Evolutionary conservation across 2,888 invertebrate genomes (phyloP), one percentile per base, ranked within the genome.

Genomic region (Venusia cambrica): DNA sequence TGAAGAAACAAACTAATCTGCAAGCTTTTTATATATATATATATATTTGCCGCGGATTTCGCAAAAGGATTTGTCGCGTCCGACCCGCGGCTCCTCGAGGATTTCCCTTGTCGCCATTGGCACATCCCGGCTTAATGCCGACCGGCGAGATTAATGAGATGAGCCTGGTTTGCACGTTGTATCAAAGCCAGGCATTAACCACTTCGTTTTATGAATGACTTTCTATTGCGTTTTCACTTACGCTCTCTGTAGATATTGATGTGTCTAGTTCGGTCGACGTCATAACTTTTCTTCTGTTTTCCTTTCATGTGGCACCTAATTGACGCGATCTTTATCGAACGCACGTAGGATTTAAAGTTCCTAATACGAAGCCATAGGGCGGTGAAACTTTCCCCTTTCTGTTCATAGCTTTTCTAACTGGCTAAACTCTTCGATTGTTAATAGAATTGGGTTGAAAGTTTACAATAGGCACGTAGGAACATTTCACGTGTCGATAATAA

Each of bases 111-210:
- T 81, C 81, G 76, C 72, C 76, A 77, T 76, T 61, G 77, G 81
- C 73, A 74, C 69, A 74, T 73, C 74, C 72, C 67, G 66, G 84
- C 80, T 87, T 87, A 80, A 69, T 71, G 67, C 62, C 49, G 69
- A 75, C 70, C n/a, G 68, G 84, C 77, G 76, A 74, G 84, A 85
- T 87, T 85, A 84, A 81, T 77, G 74, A 68, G 74, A 73, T 73
- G 73, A 69, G 69, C 65, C 65, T 63, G 49, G 57, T 62, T 61
- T 53, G 51, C 45, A 41, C 39, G 45, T 51, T 49, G 46, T 49
- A n/a, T n/a, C n/a, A 48, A 51, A 47, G 49, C 51, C 44, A 47
- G 36, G 43, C 50, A 42, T 56, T 52, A 57, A 53, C 57, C 61
- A 55, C 46, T 60, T 49, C 38, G 37, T 27, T 54, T 53, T 60